These are phyloP conservation scores for Ctenosaura bakeri DNA, from an alignment of 2,797 vertebrate species.

Conservation along the genomic window DNA sequence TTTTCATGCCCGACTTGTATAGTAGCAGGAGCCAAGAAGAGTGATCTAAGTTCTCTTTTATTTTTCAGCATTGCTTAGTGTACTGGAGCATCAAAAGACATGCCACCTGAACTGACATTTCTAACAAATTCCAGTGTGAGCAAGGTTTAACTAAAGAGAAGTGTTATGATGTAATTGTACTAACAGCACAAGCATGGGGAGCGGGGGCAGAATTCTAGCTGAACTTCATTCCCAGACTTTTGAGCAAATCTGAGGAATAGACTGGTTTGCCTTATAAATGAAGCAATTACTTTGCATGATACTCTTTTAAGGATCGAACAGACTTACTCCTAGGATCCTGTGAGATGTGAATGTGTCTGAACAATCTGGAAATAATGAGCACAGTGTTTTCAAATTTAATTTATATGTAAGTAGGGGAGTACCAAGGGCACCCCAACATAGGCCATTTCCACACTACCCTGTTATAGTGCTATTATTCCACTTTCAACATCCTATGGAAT, in stretches of 20 bases:
- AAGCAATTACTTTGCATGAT: background rate
- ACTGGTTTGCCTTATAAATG: constrained; percentile 12
- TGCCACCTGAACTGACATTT: background rate
- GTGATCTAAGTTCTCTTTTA: constrained; percentile 14
- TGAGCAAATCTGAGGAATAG: background rate
- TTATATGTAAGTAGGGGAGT: background rate
- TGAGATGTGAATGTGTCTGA: background rate
- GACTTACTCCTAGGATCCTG: background rate
- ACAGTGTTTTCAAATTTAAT: background rate
- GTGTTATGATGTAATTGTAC: background rate
- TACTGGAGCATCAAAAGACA: constrained; percentile 10
- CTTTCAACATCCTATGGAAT: too few species aligned
- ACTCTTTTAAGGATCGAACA: background rate
- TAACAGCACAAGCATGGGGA: background rate
- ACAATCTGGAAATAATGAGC: background rate
- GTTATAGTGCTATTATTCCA: too few species aligned
- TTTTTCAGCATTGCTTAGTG: background rate
- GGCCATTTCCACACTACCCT: too few species aligned
- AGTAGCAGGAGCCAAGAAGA: background rate
- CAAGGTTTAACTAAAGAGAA: background rate
- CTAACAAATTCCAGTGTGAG: constrained; percentile 8
- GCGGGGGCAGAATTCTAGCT: background rate
- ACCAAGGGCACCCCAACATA: background rate
- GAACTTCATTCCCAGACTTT: background rate
- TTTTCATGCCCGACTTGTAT: background rate